phyloP scores from a whole-genome alignment of 2,888 invertebrate genomes.

The Liodrosophila aerea region DNA sequence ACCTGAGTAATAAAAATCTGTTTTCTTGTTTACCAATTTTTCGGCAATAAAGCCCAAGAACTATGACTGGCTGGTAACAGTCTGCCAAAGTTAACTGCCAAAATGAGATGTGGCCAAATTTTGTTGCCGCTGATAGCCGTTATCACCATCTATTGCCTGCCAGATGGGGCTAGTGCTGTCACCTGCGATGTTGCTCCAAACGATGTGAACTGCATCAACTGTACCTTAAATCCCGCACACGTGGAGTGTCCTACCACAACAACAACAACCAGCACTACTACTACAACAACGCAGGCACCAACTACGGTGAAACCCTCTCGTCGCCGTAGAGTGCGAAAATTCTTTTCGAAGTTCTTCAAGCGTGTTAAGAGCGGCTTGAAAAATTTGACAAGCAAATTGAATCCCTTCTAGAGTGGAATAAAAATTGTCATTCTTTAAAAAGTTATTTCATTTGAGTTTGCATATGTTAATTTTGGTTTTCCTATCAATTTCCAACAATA shows the following conservation, averaged over 20 bases:
- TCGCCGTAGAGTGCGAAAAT: conserved; percentile 2
- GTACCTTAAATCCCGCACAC: conserved; percentile 16
- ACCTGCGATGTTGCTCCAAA: conserved; percentile 37
- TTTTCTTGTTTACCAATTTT: conserved; percentile 9
- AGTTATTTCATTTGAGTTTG: too few species aligned
- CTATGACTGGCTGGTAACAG: conserved; percentile 6
- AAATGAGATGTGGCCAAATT: conserved; percentile 30
- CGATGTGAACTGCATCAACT: conserved; percentile 30
- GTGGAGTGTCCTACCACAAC: conserved; percentile 20
- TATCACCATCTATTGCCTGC: conserved; percentile 22
- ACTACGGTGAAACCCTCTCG: conserved; percentile 4
- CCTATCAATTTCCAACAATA: too few species aligned
- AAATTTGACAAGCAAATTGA: conserved; percentile 3
- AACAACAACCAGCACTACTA: conserved; percentile 2
- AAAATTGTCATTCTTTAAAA: too few species aligned
- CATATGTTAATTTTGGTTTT: too few species aligned
- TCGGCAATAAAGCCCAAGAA: conserved; percentile 6
- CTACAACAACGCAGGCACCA: neutral
- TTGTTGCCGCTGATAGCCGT: conserved; percentile 10
- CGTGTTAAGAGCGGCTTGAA: neutral
- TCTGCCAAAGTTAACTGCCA: conserved; percentile 4
- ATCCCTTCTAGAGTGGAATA: neutral
- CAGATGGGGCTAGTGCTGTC: conserved; percentile 21
- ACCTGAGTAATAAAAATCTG: conserved; percentile 9
- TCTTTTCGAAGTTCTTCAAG: neutral